phyloP scores from a whole-genome alignment of 2,888 invertebrate genomes.

The Heliconius sara region DNA sequence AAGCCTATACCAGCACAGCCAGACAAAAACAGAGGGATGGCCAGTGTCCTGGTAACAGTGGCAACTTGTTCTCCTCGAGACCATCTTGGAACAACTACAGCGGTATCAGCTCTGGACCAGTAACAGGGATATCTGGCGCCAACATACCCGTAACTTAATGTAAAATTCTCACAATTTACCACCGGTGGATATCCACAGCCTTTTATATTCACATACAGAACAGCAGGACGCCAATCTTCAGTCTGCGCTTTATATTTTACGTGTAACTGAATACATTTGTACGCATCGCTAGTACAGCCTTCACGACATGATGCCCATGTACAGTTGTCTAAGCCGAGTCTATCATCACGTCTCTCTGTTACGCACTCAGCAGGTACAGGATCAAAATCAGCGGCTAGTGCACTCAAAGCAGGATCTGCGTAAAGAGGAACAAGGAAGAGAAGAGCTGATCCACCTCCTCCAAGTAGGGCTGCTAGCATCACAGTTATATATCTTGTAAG shows the following conservation, averaged over 20 bases:
- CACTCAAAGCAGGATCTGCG: conserved; percentile 82
- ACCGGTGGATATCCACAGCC: conserved; percentile 92
- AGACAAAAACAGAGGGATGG: conserved; percentile 92
- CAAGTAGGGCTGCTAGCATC: conserved; percentile 72
- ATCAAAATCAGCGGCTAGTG: conserved; percentile 89
- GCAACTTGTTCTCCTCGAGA: conserved; percentile 92
- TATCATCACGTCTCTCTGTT: conserved; percentile 88
- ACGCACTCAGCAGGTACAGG: conserved; percentile 89
- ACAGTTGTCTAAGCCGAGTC: conserved; percentile 90
- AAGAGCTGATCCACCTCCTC: conserved; percentile 77
- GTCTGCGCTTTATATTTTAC: conserved; percentile 84
- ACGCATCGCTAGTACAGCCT: conserved; percentile 91
- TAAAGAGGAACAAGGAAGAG: conserved; percentile 80
- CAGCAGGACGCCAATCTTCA: conserved; percentile 83
- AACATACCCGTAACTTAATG: conserved; percentile 87
- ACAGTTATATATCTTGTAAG: conserved; percentile 77
- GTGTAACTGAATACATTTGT: conserved; percentile 87
- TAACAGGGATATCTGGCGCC: conserved; percentile 87
- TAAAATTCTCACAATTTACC: conserved; percentile 90
- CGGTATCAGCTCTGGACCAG: conserved; percentile 90
- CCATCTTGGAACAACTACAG: conserved; percentile 92
- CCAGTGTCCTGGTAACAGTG: conserved; percentile 92
- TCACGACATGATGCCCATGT: conserved; percentile 92
- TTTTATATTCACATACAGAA: conserved; percentile 91
- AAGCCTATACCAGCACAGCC: conserved; percentile 92